Conservation (phyloP, 1,140 invertebrate genomes). For the Danaus melanippus region DNA sequence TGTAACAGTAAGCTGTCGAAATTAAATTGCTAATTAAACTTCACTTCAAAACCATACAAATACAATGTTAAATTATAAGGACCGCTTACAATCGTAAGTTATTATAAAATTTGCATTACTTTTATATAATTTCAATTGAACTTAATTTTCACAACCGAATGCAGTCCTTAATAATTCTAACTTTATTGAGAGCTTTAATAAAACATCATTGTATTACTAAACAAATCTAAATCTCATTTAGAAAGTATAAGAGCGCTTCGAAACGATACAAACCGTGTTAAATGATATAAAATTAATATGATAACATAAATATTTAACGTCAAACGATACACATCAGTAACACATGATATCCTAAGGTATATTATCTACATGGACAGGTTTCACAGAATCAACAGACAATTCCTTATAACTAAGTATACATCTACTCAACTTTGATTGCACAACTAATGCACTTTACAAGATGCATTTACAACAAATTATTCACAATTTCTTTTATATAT, state of each 20-base stretch:
- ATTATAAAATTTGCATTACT: too few species aligned
- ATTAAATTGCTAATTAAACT: conserved; percentile 52
- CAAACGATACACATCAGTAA: too few species aligned
- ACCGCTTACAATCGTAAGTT: too few species aligned
- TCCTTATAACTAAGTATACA: conserved; percentile 55
- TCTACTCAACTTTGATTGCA: conserved; percentile 68
- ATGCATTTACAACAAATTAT: conserved; percentile 70
- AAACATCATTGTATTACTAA: conserved; percentile 15
- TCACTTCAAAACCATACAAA: conserved; percentile 12
- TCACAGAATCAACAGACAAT: conserved; percentile 56
- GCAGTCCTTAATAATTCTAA: conserved; percentile 5
- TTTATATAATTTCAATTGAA: too few species aligned
- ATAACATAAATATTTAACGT: too few species aligned
- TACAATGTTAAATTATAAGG: conserved; percentile 4
- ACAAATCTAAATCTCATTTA: conserved; percentile 4
- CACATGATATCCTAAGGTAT: conserved; percentile 13
- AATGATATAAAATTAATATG: conserved; percentile 10
- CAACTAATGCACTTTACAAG: conserved; percentile 71
- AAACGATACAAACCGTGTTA: too few species aligned
- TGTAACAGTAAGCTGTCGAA: conserved; percentile 41
- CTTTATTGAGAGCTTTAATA: conserved; percentile 3
- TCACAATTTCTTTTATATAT: conserved; percentile 60
- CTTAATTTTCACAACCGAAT: too few species aligned
- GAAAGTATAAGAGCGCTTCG: too few species aligned
- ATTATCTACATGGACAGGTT: conserved; percentile 60